Evolutionary conservation across 2,797 vertebrate species (phyloP), one percentile per base, ranked within the genome.

Genomic region (Lacerta agilis): DNA sequence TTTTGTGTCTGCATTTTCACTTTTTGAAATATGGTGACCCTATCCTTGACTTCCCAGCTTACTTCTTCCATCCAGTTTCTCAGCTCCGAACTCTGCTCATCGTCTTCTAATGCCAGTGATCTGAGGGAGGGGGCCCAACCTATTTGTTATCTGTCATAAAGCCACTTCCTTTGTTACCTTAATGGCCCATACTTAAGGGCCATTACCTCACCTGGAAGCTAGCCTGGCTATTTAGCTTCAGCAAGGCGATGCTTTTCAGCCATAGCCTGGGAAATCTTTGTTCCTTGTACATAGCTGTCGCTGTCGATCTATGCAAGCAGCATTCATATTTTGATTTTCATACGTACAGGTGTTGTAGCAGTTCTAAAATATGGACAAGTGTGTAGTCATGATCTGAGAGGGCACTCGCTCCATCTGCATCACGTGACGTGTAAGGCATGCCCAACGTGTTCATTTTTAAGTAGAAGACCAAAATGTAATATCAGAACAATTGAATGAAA

Each of bases 341-440:
- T 38, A 80, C 33, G 11, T 87, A 75, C 1, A 33, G 10, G 20
- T 85, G 18, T 64, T 4, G 36, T 90, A 69, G 82, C 89, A 1
- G 67, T 88, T 89, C 86, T 55, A 66, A 90, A 90, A 90, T 85
- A 88, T 90, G 79, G 38, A 36, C 20, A 85, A 88, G 41, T 29
- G 45, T 18, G 11, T 49, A 15, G 71, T 41, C 78, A 3, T 20
- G 71, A 90, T 17, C 41, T 18, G 33, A 49, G n/a, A 67, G 36
- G 58, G 41, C 25, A 86, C 17, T 1, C 1, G 1, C 9, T 58
- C 38, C 45, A 23, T 18, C 36, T 36, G 20, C 61, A 77, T 49
- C 66, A 79, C 29, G 18, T 41, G 20, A 5, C 33, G n/a, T 36
- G 23, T 41, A n/a, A 87, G 25, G 17, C 18, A 43, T 27, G 18